Base-by-base conservation (phyloP, 2,888 invertebrate species). In the Plagodis dolabraria region DNA sequence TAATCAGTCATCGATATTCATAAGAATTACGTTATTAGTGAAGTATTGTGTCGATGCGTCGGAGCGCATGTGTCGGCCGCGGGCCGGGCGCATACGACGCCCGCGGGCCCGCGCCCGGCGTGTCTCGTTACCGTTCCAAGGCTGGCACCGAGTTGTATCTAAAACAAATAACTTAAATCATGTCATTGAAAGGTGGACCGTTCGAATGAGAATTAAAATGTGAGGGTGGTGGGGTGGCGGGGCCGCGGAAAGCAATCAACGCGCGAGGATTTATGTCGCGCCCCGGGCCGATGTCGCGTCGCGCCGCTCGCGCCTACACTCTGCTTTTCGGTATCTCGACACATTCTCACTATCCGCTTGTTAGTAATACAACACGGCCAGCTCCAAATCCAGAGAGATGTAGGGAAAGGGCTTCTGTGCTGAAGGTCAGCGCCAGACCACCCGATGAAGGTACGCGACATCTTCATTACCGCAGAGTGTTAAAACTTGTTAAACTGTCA, bases 401-500 rank as follows among this genome's bases (percentile, higher is more conserved):
- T 33, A 38, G 33, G 10, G 53, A 47, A n/a, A 11, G 47, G 9
- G 40, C 47, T 22, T 9, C 49, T 49, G 11, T 36, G 7, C 33
- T 22, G 35, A 11, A 34, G 43, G 40, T 12, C 44, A 48, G 36
- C 38, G 22, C n/a, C 40, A 12, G 77, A 58, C 58, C 53, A 52
- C 57, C 57, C 47, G 57, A 44, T 83, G 86, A 71, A 57, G 67
- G 75, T 77, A 83, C 80, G 80, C 82, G 77, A 92, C 90, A 83
- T 89, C 92, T 92, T 91, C 92, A 92, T 92, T 91, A 91, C 85
- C 75, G 82, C 67, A 74, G 77, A 92, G 90, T 91, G 92, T 92
- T 89, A 88, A 91, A 89, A 86, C 92, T 86, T 89, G 92, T 92
- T 85, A 85, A 88, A 82, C 82, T 86, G 89, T 89, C 91, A 88